Evolutionary conservation across 2,888 invertebrate species (phyloP), one percentile per base, ranked within the genome.

Genomic region (Mermis nigrescens): DNA sequence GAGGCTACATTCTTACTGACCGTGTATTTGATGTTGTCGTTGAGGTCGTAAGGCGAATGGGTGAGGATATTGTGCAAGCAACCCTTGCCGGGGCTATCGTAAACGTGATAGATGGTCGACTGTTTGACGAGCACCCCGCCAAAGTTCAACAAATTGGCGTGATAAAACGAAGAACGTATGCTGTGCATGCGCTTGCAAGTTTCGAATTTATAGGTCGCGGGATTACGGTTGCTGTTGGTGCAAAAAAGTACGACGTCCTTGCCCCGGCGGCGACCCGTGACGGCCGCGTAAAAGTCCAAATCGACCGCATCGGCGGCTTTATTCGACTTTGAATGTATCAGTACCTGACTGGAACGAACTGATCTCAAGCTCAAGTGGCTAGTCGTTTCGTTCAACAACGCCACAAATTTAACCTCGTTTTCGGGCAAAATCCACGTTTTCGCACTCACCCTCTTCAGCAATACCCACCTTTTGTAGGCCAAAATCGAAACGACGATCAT

Each of bases 1-100:
- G 62, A 12, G 26, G 63, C 62, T 0, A 66, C 52, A 58, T 72
- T 55, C 24, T 27, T 45, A 19, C 55, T 27, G 2, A 59, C 7
- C 15, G 29, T 52, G 24, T 31, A 53, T 24, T 52, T 55, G 2
- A 60, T 52, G n/a, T 60, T 32, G n/a, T 60, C 60, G 28, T 38
- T 59, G 12, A 60, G 15, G 2, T 53, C 59, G 55, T 59, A 53
- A 2, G 38, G 55, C 26, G 29, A 29, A 24, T 15, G 32, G 3
- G 24, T 27, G 4, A 57, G 19, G 19, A 46, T 57, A 27, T 57
- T 22, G 38, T 38, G 45, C 29, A 57, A 38, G 19, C 12, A 46
- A 4, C 26, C 46, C 28, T 57, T 46, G 45, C 27, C 28, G 4
- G 57, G 57, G 28, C n/a, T 57, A 2, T 27, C 32, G 46, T 57